A percentile compares a stretch with the other conserved stretches of the same genome.
Conservation (phyloP, 2,888 invertebrate genomes). For the Plebejus melissa region DNA sequence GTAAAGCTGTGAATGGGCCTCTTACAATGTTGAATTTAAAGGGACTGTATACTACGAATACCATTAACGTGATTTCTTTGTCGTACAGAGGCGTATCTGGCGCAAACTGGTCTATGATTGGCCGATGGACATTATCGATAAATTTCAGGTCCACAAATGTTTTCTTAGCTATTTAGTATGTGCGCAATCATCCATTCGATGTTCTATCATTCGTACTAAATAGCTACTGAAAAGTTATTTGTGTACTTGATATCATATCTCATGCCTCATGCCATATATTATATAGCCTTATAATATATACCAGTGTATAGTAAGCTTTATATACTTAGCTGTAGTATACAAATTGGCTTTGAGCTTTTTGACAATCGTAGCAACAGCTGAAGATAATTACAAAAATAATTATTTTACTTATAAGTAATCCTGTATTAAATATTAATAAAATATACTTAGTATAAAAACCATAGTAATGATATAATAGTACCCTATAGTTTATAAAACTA, state of each 20-base stretch:
- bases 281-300: background rate
- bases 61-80: slow-evolving; percentile 39
- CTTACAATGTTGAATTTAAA: slow-evolving; percentile 3
- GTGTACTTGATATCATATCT: slow-evolving; percentile 42
- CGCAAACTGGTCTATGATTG: slow-evolving; percentile 50
- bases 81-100: slow-evolving; percentile 46
- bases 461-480: background rate
- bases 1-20: background rate
- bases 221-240: slow-evolving; percentile 50
- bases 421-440: background rate
- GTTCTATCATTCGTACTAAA: slow-evolving; percentile 48
- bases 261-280: slow-evolving; percentile 26
- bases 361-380: background rate
- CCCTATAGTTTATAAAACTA: background rate
- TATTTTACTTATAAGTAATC: background rate
- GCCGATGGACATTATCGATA: slow-evolving; percentile 48
- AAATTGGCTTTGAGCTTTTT: slow-evolving; percentile 7
- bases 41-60: slow-evolving; percentile 26
- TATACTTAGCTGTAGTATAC: background rate
- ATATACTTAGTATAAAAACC: background rate
- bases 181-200: slow-evolving; percentile 46
- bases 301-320: background rate
- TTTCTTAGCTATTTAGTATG: slow-evolving; percentile 54
- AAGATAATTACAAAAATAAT: background rate
- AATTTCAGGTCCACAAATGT: slow-evolving; percentile 50